Base-by-base conservation (phyloP, 2,888 invertebrate species). In the Diploptera punctata region DNA sequence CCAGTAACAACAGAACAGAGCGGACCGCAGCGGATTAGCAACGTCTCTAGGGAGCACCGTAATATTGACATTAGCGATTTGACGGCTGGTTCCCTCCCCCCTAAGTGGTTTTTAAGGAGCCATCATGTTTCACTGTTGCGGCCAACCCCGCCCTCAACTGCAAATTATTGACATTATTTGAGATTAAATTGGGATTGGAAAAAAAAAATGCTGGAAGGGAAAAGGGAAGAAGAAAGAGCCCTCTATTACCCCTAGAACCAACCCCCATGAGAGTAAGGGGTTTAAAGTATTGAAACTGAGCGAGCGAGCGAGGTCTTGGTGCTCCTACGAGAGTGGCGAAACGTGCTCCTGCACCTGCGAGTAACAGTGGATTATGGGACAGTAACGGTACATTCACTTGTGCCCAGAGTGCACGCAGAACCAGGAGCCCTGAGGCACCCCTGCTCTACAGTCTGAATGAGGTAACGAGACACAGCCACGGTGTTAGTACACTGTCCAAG, bases 151-250 rank as follows among this genome's bases (percentile, higher is more conserved):
- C 24, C 65, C 65, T 61, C 73, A 47, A 72, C 75, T 74, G 73
- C 71, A 75, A 78, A 78, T 77, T 78, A 78, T 78, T 78, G 77
- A 77, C 77, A 77, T 77, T 76, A 76, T 76, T 77, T 75, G 74
- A 78, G 77, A 79, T 79, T 79, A 79, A 77, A 78, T 79, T 78
- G 77, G 78, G 77, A 79, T 78, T 79, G 79, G 65, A 18, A 78
- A 79, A 79, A n/a, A n/a, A 77, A 78, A 78, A 78, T 75, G 68
- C 61, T 47, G 61, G 13, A 57, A 44, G 60, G 62, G 62, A 62
- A 61, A 47, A 67, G 67, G 38, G 68, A 67, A 33, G 44, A 33
- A 54, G 67, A 67, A 33, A 44, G 38, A 31, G 57, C 44, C 71
- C 68, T 68, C 49, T 74, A 65, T 70, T 70, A 70, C 26, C 61